Base-by-base conservation (phyloP, 2,113 vertebrate genomes). In the Trachemys scripta region DNA sequence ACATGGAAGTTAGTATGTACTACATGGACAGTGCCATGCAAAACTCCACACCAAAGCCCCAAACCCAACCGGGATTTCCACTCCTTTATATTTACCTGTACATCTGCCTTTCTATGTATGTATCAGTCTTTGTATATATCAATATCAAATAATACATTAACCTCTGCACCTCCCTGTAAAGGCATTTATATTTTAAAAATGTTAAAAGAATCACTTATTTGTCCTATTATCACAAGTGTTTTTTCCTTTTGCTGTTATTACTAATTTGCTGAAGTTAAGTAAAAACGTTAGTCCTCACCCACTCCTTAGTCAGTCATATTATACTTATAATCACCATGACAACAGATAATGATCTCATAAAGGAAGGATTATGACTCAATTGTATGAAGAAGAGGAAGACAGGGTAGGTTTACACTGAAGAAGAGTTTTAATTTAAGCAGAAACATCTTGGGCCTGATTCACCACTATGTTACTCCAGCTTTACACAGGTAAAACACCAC, bases 271-370 rank as follows among this genome's bases (percentile, higher is more conserved):
- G 0, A 96, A 93, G 82, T 96, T 96, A 90, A 84, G 69, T n/a
- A 38, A 81, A 96, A 96, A 94, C 84, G 93, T 95, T 88, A 89
- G 80, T 92, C 78, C 82, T 97, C 9, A 1, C 89, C 89, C 85
- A 91, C 92, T 92, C 59, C 81, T 57, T 85, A 90, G 50, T 65
- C 80, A 90, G 83, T 91, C 79, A 79, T 83, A 94, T 95, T 96
- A 53, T 91, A 85, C 94, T 94, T 92, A 95, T 93, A 92, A 90
- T 96, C 69, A 81, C 96, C 95, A 96, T 96, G 95, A 90, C 96
- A 93, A 94, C 94, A 93, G 79, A 69, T 91, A 90, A 93, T 94
- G 84, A 94, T 97, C 91, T 91, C 92, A 94, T 82, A 91, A 90
- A 0, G 47, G 91, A 96, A 91, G 38, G 47, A 85, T 94, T 95